phyloP scores from a whole-genome alignment of 2,888 invertebrate species.

The Conus canariensis region DNA sequence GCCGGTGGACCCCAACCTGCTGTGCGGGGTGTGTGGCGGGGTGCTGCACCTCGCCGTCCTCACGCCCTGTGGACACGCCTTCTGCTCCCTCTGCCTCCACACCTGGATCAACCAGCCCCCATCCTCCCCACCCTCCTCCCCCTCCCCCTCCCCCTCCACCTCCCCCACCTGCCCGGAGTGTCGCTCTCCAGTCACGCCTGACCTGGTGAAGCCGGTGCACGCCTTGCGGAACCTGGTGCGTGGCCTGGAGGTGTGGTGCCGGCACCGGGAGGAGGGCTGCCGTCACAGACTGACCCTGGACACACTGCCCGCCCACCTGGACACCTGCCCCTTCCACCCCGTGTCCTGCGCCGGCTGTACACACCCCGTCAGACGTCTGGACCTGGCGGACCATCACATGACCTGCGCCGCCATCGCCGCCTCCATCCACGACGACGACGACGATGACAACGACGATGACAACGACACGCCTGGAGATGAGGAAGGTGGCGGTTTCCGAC shows the following conservation, averaged over 20 bases:
- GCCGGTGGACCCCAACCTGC: slow-evolving; percentile 72
- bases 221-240: slow-evolving; percentile 73
- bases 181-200: slow-evolving; percentile 55
- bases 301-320: slow-evolving; percentile 59
- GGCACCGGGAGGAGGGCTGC: slow-evolving; percentile 67
- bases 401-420: slow-evolving; percentile 80
- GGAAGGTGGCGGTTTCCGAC: background rate
- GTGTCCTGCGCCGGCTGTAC: slow-evolving; percentile 73
- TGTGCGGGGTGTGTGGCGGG: slow-evolving; percentile 74
- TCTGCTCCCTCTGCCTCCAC: slow-evolving; percentile 70
- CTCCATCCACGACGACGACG: slow-evolving; percentile 67
- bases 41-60: slow-evolving; percentile 74
- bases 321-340: slow-evolving; percentile 65
- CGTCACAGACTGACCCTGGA: slow-evolving; percentile 67
- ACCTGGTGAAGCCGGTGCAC: slow-evolving; percentile 68
- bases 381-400: slow-evolving; percentile 71
- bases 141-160: slow-evolving; percentile 66
- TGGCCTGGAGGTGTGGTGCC: slow-evolving; percentile 69
- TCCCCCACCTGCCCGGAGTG: slow-evolving; percentile 73
- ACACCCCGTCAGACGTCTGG: slow-evolving; percentile 60
- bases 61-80: slow-evolving; percentile 76
- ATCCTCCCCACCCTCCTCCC: slow-evolving; percentile 55
- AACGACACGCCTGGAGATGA: background rate
- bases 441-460: background rate
- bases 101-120: slow-evolving; percentile 65